Evolutionary conservation across 2,797 vertebrate species (phyloP), one percentile per base, ranked within the genome.

Genomic region (Botia almorhae): DNA sequence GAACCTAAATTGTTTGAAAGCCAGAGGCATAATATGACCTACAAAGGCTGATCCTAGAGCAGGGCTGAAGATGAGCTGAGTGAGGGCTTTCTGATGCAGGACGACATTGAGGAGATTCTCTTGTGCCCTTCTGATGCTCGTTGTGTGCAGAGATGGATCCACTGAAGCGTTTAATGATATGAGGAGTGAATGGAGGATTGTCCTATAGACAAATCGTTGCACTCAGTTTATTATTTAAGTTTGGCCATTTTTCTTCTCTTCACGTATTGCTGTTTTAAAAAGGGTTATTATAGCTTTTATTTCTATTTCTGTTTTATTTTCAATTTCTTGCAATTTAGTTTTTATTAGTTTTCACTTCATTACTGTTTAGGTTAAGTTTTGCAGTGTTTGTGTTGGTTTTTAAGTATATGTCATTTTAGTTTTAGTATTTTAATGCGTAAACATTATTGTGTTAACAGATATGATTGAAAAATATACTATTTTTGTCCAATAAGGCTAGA

Each of bases 1-100:
- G 79, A 80, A 74, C 12, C 74, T 48, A 70, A 78, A 77, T 73
- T 46, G 75, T 71, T 87, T 76, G 71, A 75, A 80, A 81, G 73
- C 48, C 48, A 64, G 51, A 69, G 48, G 23, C 76, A 76, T 82
- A 72, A 55, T 65, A 60, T 39, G 29, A n/a, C 19, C 50, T 65
- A 19, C 78, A 56, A 29, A 33, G 74, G 43, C 78, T 73, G 78
- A 73, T 61, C 19, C 26, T 1, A 78, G 78, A 64, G 29, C 43
- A 46, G 26, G 33, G 39, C 58, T 64, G 48, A 79, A 79, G 78
- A 80, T 67, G 69, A 80, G 69, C 46, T 72, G 68, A 53, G 23
- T 63, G 76, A 63, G 29, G 23, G 7, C n/a, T 69, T 69, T 78
- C 39, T 69, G 67, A 53, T 50, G 14, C 36, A 10, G 4, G 16